Percentiles rank a stretch among this genome's conserved stretches.
These are phyloP conservation scores for Bombylius discolor DNA, from an alignment of 2,888 invertebrate genomes.

Conservation along the genomic window DNA sequence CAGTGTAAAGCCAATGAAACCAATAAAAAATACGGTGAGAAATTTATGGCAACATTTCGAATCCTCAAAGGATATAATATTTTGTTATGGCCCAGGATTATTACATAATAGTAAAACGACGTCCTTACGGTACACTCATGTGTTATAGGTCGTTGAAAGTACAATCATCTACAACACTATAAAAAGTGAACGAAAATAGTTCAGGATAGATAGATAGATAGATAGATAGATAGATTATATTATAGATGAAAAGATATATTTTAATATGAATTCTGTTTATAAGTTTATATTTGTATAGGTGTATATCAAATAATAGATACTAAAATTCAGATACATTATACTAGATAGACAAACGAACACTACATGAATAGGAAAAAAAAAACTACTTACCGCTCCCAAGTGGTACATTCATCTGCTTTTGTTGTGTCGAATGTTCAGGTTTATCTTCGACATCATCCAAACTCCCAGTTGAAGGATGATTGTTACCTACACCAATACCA, in stretches of 20 bases:
- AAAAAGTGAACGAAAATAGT: not conserved
- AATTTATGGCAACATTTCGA: conserved; percentile 14
- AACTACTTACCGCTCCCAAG: conserved; percentile 37
- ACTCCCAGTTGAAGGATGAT: conserved; percentile 12
- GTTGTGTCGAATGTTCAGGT: conserved; percentile 19
- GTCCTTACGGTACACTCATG: conserved; percentile 9
- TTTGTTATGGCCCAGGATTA: conserved; percentile 13
- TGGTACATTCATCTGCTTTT: conserved; percentile 31
- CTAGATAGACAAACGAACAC: no score
- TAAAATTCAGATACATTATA: no score
- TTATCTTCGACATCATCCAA: conserved; percentile 26
- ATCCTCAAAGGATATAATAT: conserved; percentile 14
- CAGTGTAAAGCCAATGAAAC: not conserved
- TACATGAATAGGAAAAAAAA: conserved; percentile 5
- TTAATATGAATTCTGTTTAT: not conserved
- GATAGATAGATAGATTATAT: not conserved
- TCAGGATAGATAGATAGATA: not conserved
- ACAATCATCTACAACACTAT: conserved; percentile 1
- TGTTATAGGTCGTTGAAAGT: conserved; percentile 9
- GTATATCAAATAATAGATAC: not conserved
- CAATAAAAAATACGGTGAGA: conserved; percentile 9
- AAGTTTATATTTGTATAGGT: not conserved
- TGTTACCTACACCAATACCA: conserved; percentile 6
- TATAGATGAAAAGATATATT: not conserved
- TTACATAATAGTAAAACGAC: conserved; percentile 13